phyloP scores from a whole-genome alignment of 2,113 vertebrate species.

The Ondatra zibethicus region DNA sequence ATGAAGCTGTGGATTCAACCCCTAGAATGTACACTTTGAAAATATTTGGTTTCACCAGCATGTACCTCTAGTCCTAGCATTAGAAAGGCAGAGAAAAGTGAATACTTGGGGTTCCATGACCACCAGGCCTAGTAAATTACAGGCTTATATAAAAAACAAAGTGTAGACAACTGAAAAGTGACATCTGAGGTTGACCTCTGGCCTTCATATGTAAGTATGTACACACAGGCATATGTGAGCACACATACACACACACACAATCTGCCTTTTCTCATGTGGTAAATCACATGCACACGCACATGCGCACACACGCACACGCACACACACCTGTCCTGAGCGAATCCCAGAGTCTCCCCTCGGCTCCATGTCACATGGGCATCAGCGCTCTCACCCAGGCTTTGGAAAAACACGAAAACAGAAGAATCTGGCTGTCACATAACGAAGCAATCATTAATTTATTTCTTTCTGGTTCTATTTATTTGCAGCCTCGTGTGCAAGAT shows the following conservation, averaged over 20 bases:
- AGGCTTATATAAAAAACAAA: neutral
- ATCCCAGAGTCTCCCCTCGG: neutral
- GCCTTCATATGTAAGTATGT: neutral
- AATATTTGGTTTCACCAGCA: neutral
- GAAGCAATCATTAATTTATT: constrained; percentile 65
- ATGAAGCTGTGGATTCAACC: neutral
- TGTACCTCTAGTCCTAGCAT: neutral
- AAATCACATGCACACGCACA: neutral
- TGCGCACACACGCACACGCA: neutral
- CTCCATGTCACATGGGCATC: neutral
- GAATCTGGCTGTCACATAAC: constrained; percentile 36
- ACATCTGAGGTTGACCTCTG: neutral
- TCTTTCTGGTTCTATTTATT: constrained; percentile 72
- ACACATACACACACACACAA: neutral
- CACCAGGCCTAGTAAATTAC: too few species aligned
- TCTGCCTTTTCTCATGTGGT: neutral
- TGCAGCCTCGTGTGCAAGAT: constrained; percentile 37
- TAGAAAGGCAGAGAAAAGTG: neutral
- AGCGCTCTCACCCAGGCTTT: constrained; percentile 15
- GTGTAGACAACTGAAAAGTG: neutral
- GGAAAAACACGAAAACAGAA: constrained; percentile 55
- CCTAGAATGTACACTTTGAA: neutral
- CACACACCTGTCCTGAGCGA: neutral
- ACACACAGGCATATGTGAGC: neutral
- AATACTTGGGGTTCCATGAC: neutral